Evolutionary conservation across 2,888 invertebrate genomes (phyloP).

Genomic region (Acronicta leporina): DNA sequence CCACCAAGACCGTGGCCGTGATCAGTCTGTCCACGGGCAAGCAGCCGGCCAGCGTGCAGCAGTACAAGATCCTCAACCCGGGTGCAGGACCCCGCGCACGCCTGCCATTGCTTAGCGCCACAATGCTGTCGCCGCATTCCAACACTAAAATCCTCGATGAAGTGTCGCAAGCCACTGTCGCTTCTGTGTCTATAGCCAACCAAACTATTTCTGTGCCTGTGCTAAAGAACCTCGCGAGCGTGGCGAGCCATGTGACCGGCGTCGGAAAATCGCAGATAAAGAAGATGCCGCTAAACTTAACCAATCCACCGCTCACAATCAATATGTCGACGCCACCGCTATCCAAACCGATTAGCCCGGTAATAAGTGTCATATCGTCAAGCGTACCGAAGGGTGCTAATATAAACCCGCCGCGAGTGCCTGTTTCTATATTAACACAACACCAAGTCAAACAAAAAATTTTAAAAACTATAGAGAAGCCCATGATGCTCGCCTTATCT

Average conservation of each 20-base stretch:
- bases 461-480: constrained; percentile 85
- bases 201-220: constrained; percentile 87
- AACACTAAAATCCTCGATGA: constrained; percentile 87
- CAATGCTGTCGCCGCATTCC: constrained; percentile 72
- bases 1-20: constrained; percentile 87
- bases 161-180: constrained; percentile 89
- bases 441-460: constrained; percentile 87
- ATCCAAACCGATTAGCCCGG: constrained; percentile 82
- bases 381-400: constrained; percentile 78
- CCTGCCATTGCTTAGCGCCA: constrained; percentile 76
- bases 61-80: constrained; percentile 82
- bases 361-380: constrained; percentile 85
- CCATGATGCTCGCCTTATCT: constrained; percentile 85
- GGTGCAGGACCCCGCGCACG: constrained; percentile 72
- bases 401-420: constrained; percentile 74
- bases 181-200: constrained; percentile 86
- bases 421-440: constrained; percentile 82
- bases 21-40: constrained; percentile 85
- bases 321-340: constrained; percentile 77
- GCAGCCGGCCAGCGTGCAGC: constrained; percentile 78
- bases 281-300: constrained; percentile 75
- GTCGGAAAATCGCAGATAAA: constrained; percentile 45
- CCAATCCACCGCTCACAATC: constrained; percentile 75
- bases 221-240: constrained; percentile 72
- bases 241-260: constrained; percentile 66